Evolutionary conservation across 2,888 invertebrate species (phyloP), one percentile per base, ranked within the genome.

Genomic region (Galerucella pusilla): DNA sequence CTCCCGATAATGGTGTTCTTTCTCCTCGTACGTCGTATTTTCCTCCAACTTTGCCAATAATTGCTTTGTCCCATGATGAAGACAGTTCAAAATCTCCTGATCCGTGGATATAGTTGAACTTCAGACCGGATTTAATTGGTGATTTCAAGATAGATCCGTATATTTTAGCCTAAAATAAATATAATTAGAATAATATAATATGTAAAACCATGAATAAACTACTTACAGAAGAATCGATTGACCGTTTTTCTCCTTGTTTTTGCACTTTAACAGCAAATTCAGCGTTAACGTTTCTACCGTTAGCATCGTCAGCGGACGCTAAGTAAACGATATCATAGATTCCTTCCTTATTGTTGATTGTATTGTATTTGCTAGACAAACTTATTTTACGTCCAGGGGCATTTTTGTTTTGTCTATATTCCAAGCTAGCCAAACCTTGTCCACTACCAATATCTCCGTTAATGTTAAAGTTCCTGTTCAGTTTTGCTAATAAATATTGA

Each of bases 1-100:
- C 90, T n/a, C 90, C 88, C 3, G 87, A 83, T 45, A 85, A 84
- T 49, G 91, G 90, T 79, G 85, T 86, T 0, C 88, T 84, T 0
- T 86, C 81, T 16, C 85, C 72, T 25, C 85, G 85, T 1, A 86
- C 52, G 64, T 89, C 86, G 64, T 84, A 87, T 14, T 88, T 87
- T 9, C 91, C 78, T 54, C 65, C 49, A 20, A 75, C 46, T 72
- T 90, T 90, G 2, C 77, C 52, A 28, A 70, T 66, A 59, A 69
- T 45, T 12, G 76, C 63, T 45, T 67, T 49, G 86, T 84, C 78
- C 86, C 79, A 83, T 49, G 80, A 82, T 6, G 78, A 68, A 5
- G 75, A 68, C 0, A 79, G 16, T 45, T 82, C 77, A 71, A 83
- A 85, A 0, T 80, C 71, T 16, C 81, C 84, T 9, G 71, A 64